Conservation (phyloP, 2,888 invertebrate genomes). For the Venusia cambrica region DNA sequence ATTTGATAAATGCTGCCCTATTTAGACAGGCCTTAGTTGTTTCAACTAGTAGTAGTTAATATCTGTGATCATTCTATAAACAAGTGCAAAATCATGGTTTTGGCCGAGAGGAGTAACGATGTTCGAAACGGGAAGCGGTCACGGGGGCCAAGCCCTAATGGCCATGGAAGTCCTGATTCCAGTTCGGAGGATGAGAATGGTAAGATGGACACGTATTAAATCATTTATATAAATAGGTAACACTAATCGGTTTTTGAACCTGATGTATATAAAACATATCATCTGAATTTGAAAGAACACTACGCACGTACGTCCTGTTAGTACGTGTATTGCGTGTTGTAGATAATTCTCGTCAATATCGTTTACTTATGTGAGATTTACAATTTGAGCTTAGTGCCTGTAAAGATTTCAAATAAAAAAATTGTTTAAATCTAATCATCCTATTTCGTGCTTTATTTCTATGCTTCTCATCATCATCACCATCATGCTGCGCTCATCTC, state of each 20-base stretch:
- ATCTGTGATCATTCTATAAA: slow-evolving; percentile 44
- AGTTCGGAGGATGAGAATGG: slow-evolving; percentile 94
- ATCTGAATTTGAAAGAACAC: slow-evolving; percentile 21
- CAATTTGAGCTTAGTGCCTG: no score
- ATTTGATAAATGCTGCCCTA: slow-evolving; percentile 33
- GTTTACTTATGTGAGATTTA: no score
- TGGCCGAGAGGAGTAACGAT: slow-evolving; percentile 93
- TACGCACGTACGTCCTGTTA: slow-evolving; percentile 7
- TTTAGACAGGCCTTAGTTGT: slow-evolving; percentile 31
- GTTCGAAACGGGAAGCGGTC: slow-evolving; percentile 94
- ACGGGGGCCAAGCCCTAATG: slow-evolving; percentile 95
- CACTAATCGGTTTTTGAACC: background rate
- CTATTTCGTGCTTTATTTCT: slow-evolving; percentile 71
- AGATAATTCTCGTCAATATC: slow-evolving; percentile 9
- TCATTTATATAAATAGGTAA: background rate
- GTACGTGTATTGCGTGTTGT: slow-evolving; percentile 20
- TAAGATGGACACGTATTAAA: slow-evolving; percentile 51
- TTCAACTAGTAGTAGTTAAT: slow-evolving; percentile 33
- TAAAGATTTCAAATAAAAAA: no score
- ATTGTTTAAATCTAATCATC: slow-evolving; percentile 33
- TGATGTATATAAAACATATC: no score
- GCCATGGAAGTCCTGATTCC: slow-evolving; percentile 88
- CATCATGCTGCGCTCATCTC: slow-evolving; percentile 71
- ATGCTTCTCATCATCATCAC: slow-evolving; percentile 70
- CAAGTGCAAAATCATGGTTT: slow-evolving; percentile 85